Conservation (phyloP, 2,113 vertebrate species). For the Edolisoma coerulescens region DNA sequence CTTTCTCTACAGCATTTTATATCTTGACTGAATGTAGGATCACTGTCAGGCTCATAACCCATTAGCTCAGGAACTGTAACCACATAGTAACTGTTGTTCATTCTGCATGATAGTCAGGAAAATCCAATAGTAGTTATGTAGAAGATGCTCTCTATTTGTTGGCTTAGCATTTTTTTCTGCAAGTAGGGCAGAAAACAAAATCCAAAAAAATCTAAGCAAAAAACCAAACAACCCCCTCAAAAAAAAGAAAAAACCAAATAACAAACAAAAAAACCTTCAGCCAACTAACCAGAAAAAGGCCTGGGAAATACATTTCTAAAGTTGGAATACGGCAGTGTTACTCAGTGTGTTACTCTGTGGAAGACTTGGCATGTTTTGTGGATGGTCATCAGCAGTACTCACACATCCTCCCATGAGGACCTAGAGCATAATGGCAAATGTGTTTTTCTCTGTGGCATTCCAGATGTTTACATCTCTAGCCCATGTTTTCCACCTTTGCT, state of each 20-base stretch:
- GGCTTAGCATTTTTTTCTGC: not conserved
- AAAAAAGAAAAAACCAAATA: not conserved
- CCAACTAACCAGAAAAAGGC: not conserved
- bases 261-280: not conserved
- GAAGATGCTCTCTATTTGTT: not conserved
- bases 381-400: not conserved
- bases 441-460: not conserved
- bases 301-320: not conserved
- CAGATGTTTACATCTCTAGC: not conserved
- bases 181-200: not conserved
- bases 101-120: not conserved
- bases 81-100: not conserved
- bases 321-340: not conserved
- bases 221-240: too few species aligned
- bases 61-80: not conserved
- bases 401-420: accelerated
- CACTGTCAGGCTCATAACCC: not conserved
- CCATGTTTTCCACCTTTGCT: not conserved
- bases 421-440: not conserved
- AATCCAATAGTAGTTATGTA: not conserved
- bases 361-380: not conserved
- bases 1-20: not conserved
- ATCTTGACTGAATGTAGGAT: not conserved
- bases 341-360: not conserved
- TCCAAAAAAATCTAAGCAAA: not conserved